Conservation (phyloP, 2,888 invertebrate genomes). For the Synergus gifuensis region DNA sequence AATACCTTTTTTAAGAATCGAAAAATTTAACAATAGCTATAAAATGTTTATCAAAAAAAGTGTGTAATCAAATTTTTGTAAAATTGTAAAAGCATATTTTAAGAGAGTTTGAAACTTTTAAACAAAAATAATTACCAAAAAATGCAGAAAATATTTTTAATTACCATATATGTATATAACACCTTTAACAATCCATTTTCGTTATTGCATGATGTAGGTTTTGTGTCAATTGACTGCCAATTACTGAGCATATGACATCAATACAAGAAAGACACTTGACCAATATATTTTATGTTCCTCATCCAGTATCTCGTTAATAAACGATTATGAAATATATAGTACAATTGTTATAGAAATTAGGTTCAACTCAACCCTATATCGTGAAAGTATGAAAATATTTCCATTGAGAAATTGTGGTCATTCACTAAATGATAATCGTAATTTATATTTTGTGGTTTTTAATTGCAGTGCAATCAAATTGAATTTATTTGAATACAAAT, state of each 20-base stretch:
- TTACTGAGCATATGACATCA: neutral
- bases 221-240: slow-evolving; percentile 14
- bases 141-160: neutral
- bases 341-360: slow-evolving; percentile 8
- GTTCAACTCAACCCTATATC: neutral
- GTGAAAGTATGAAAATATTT: slow-evolving; percentile 12
- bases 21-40: neutral
- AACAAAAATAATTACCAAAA: too few species aligned
- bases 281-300: slow-evolving; percentile 2
- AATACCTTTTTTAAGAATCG: slow-evolving; percentile 1
- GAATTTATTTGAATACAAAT: too few species aligned
- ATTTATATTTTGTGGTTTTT: too few species aligned
- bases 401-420: slow-evolving; percentile 1
- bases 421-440: neutral
- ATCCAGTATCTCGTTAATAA: neutral
- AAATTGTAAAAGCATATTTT: too few species aligned
- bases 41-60: too few species aligned
- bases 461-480: too few species aligned
- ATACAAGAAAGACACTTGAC: neutral
- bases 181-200: neutral
- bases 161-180: neutral
- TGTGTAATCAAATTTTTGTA: too few species aligned
- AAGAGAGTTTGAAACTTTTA: too few species aligned
- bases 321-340: neutral
- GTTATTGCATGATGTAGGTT: neutral